These are phyloP conservation scores for Diphyllodes magnificus DNA, from an alignment of 2,113 vertebrate genomes.

Conservation along the genomic window DNA sequence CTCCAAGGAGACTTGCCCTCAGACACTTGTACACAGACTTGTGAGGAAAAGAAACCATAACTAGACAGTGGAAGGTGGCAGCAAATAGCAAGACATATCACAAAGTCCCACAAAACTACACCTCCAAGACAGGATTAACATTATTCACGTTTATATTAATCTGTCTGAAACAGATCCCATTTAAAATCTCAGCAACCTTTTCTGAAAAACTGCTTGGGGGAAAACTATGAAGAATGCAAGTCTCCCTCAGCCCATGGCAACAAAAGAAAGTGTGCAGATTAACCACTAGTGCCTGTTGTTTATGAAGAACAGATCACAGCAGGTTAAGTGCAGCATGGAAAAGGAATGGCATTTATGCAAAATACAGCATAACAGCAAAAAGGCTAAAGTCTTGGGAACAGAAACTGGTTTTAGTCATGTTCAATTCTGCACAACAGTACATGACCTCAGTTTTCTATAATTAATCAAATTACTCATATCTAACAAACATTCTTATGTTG, in stretches of 20 bases:
- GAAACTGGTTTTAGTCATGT: background rate
- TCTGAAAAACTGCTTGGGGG: constrained; percentile 12
- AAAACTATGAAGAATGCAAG: constrained; percentile 44
- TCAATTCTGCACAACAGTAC: background rate
- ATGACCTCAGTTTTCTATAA: background rate
- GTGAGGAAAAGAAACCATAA: background rate
- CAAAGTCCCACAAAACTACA: background rate
- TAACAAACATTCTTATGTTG: background rate
- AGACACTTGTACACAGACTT: background rate
- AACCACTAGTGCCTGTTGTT: constrained; percentile 40
- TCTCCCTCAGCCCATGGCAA: constrained; percentile 51
- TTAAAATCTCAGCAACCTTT: constrained; percentile 25
- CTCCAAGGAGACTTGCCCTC: background rate
- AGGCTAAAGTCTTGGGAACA: background rate
- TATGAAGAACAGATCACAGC: constrained; percentile 61
- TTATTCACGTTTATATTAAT: constrained; percentile 9
- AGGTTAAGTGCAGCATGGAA: constrained; percentile 51
- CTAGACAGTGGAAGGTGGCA: background rate
- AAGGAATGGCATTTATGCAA: constrained; percentile 53
- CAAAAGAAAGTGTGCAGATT: constrained; percentile 51
- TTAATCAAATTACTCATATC: background rate
- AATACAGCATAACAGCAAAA: constrained; percentile 28
- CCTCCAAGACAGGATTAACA: background rate
- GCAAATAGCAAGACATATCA: background rate
- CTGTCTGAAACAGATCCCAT: background rate